phyloP scores from a whole-genome alignment of 2,113 vertebrate genomes.

The Siniperca chuatsi region DNA sequence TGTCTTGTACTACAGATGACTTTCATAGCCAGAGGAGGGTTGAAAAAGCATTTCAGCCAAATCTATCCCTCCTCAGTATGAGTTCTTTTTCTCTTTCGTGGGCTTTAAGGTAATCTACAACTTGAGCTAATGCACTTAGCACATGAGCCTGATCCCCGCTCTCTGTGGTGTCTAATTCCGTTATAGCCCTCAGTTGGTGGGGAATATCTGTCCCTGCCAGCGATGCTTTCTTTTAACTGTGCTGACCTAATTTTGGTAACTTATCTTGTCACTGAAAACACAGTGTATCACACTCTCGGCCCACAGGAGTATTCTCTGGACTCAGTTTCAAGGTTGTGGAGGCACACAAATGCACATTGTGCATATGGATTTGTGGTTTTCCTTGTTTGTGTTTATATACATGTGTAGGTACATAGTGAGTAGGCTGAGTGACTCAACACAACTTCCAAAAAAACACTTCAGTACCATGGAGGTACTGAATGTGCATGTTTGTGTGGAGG shows the following conservation, averaged over 20 bases:
- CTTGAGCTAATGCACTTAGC: conserved; percentile 60
- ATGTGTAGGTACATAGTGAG: conserved; percentile 63
- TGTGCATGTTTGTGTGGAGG: conserved; percentile 59
- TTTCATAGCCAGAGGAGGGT: conserved; percentile 18
- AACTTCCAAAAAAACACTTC: conserved; percentile 35
- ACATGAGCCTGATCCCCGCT: conserved; percentile 68
- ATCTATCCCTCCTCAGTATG: conserved; percentile 19
- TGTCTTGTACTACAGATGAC: conserved; percentile 31
- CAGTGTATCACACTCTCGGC: conserved; percentile 43
- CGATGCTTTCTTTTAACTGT: conserved; percentile 62
- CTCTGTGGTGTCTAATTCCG: conserved; percentile 70
- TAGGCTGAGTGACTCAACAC: conserved; percentile 71
- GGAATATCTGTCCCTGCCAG: conserved; percentile 72
- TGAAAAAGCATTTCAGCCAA: conserved; percentile 6
- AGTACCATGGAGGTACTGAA: conserved; percentile 13
- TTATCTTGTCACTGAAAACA: conserved; percentile 71
- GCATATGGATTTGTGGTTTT: conserved; percentile 26
- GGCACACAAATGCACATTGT: conserved; percentile 34
- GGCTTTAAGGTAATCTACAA: conserved; percentile 70
- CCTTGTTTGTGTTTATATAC: conserved; percentile 27
- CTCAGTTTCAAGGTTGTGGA: conserved; percentile 53
- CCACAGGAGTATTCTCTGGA: conserved; percentile 46
- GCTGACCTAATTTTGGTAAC: conserved; percentile 76
- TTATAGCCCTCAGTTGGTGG: conserved; percentile 61
- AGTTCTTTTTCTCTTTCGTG: conserved; percentile 53